Conservation (phyloP, 2,888 invertebrate species). For the Scrobipalpa costella region DNA sequence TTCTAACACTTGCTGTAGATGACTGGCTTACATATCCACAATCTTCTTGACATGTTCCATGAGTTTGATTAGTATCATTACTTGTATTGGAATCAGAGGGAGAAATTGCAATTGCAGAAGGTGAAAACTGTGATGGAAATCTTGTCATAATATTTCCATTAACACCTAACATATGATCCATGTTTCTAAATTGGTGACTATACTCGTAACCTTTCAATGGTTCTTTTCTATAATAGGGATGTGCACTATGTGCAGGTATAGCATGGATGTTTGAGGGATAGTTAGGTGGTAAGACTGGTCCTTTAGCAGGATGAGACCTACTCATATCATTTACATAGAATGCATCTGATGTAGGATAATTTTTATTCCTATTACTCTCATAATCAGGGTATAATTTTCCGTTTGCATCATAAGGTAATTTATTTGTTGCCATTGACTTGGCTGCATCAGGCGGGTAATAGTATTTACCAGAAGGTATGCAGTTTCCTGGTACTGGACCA, state of each 20-base stretch:
- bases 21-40: conserved; percentile 77
- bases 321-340: conserved; percentile 63
- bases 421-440: conserved; percentile 56
- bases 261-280: conserved; percentile 61
- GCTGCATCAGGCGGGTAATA: conserved; percentile 59
- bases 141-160: conserved; percentile 54
- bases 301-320: conserved; percentile 56
- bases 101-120: conserved; percentile 69
- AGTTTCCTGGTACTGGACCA: conserved; percentile 58
- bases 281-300: conserved; percentile 57
- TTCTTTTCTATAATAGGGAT: conserved; percentile 67
- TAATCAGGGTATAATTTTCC: conserved; percentile 64
- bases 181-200: conserved; percentile 57
- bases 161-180: conserved; percentile 55
- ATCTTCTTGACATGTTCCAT: conserved; percentile 66
- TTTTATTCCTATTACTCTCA: conserved; percentile 58
- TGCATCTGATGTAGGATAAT: conserved; percentile 56
- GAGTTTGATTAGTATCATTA: conserved; percentile 63
- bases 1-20: conserved; percentile 68
- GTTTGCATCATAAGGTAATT: conserved; percentile 61
- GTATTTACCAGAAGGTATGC: conserved; percentile 58
- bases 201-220: conserved; percentile 62
- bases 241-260: conserved; percentile 54
- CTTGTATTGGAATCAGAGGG: conserved; percentile 72
- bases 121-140: conserved; percentile 68